Conservation (phyloP, 1,140 invertebrate genomes). For the Frieseomelitta varia region DNA sequence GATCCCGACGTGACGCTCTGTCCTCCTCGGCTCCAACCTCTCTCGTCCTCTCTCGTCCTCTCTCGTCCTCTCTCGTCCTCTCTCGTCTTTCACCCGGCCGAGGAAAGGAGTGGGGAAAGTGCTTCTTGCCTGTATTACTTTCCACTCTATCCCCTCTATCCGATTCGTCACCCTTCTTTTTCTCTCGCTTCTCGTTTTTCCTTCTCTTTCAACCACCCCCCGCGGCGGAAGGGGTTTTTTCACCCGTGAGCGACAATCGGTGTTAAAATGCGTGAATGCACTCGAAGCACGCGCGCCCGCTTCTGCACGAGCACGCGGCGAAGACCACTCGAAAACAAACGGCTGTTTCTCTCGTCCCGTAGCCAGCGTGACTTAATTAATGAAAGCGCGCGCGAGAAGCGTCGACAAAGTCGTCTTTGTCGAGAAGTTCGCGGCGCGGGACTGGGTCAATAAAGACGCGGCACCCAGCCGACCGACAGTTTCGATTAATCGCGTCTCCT, state of each 20-base stretch:
- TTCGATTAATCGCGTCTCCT: conserved; percentile 23
- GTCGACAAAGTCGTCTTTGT: conserved; percentile 64
- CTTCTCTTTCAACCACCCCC: conserved; percentile 1
- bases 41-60: background rate
- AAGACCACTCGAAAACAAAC: conserved; percentile 57
- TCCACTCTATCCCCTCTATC: background rate
- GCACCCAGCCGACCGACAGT: background rate
- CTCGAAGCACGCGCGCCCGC: conserved; percentile 50
- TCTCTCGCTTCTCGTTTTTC: no score
- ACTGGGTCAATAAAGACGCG: conserved; percentile 68
- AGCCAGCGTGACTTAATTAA: conserved; percentile 64
- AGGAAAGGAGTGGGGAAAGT: background rate
- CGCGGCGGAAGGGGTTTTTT: conserved; percentile 11
- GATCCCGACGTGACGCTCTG: background rate
- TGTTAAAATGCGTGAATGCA: conserved; percentile 57
- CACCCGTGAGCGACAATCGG: conserved; percentile 41
- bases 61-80: background rate
- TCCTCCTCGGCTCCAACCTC: background rate
- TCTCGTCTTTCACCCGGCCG: background rate
- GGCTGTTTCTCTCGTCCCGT: conserved; percentile 39
- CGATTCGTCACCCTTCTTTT: background rate
- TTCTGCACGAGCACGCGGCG: conserved; percentile 39
- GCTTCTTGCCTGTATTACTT: conserved; percentile 17
- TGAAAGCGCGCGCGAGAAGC: conserved; percentile 37
- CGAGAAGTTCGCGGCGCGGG: conserved; percentile 61